A percentile compares a stretch with the other conserved stretches of the same genome.
phyloP scores from a whole-genome alignment of 2,888 invertebrate genomes.

The Nysson spinosus region DNA sequence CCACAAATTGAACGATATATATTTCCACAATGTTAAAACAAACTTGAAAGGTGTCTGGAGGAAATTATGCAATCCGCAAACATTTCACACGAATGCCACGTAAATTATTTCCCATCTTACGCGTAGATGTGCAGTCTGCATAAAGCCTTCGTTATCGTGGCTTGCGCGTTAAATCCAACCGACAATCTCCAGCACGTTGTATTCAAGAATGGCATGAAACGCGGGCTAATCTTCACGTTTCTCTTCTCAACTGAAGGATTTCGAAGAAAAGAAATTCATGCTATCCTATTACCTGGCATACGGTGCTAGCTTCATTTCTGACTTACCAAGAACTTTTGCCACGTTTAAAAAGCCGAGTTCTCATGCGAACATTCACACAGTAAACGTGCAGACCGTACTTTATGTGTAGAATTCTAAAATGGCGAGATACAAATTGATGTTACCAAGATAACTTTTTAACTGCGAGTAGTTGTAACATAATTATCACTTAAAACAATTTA shows the following conservation, averaged over 20 bases:
- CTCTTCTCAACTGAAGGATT: constrained; percentile 19
- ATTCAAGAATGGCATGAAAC: constrained; percentile 40
- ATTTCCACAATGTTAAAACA: constrained; percentile 3
- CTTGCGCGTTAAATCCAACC: constrained; percentile 25
- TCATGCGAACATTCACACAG: too few relatives aligned
- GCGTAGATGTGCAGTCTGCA: constrained; percentile 17
- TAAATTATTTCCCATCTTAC: constrained; percentile 29
- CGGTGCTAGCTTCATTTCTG: constrained; percentile 9
- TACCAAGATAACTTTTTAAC: too few relatives aligned
- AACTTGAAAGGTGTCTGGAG: constrained; percentile 19
- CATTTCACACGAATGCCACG: constrained; percentile 30
- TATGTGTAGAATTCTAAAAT: not conserved
- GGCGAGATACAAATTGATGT: not conserved
- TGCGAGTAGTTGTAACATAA: too few relatives aligned
- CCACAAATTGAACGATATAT: constrained; percentile 7
- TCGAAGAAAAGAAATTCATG: constrained; percentile 15
- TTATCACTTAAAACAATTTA: too few relatives aligned
- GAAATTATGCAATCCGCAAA: constrained; percentile 35
- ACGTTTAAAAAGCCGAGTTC: not conserved
- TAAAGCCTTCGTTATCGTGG: constrained; percentile 48
- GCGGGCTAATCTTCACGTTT: constrained; percentile 46
- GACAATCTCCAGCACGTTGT: constrained; percentile 31
- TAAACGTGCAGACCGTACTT: too few relatives aligned
- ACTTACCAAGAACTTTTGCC: constrained; percentile 5
- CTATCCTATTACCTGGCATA: constrained; percentile 26